Percentiles rank a stretch among this genome's conserved stretches.
Conservation (phyloP, 2,797 vertebrate genomes). For the Garrulus glandarius region DNA sequence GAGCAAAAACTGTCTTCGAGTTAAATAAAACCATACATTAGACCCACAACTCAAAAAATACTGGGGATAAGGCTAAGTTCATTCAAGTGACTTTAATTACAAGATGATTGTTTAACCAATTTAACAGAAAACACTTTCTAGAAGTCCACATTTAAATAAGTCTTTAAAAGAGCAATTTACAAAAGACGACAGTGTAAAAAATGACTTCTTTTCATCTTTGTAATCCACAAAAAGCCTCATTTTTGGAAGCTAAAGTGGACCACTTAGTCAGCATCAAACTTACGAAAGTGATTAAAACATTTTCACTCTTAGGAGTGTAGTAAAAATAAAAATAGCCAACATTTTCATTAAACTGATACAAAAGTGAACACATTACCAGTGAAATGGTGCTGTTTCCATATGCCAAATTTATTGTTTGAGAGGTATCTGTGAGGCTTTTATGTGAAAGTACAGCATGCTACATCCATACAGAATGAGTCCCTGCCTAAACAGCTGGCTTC, state of each 20-base stretch:
- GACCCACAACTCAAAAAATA: background rate
- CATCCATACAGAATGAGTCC: background rate
- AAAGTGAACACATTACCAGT: background rate
- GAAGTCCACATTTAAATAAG: background rate
- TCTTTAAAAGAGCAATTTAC: conserved; percentile 29
- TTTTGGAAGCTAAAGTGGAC: conserved; percentile 10
- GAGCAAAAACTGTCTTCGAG: background rate
- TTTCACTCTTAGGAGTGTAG: background rate
- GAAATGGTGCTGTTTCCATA: background rate
- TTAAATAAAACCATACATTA: background rate
- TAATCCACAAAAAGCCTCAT: conserved; percentile 35
- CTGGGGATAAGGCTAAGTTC: background rate
- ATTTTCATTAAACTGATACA: background rate
- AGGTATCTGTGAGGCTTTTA: background rate
- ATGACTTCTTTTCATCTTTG: conserved; percentile 36
- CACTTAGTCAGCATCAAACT: conserved; percentile 22
- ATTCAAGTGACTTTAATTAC: conserved; percentile 33
- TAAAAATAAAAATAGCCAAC: background rate
- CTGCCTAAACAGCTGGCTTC: background rate
- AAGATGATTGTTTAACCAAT: background rate
- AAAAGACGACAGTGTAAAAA: background rate
- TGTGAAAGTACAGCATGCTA: background rate
- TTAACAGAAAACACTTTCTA: conserved; percentile 9
- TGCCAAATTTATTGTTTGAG: background rate
- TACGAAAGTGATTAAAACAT: background rate